Evolutionary conservation across 2,888 invertebrate species (phyloP).

Genomic region (Zygogramma bicolorata): DNA sequence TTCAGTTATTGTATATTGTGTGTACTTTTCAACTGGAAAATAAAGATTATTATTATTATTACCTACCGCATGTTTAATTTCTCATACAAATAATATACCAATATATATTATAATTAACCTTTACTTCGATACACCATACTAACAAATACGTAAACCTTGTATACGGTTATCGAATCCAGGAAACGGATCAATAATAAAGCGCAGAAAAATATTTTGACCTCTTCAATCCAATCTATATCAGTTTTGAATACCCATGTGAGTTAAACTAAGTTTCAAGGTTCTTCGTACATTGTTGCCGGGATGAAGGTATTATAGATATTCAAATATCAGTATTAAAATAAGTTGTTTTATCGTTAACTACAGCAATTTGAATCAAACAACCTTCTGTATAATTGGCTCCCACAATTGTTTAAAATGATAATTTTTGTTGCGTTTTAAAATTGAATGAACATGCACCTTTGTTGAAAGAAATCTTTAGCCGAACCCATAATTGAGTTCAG

Average conservation of each 20-base stretch:
- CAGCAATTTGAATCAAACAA: neutral
- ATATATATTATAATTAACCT: too few relatives aligned
- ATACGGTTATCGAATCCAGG: slow-evolving; percentile 12
- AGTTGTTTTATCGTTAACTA: neutral
- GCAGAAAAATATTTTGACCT: neutral
- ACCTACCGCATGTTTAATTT: too few relatives aligned
- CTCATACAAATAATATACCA: too few relatives aligned
- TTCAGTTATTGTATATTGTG: too few relatives aligned
- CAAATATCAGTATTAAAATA: neutral
- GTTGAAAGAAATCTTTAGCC: neutral
- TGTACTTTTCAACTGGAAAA: too few relatives aligned
- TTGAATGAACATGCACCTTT: neutral
- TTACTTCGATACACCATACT: neutral
- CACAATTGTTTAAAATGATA: neutral
- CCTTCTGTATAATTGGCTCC: slow-evolving; percentile 1
- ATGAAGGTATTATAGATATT: slow-evolving; percentile 6
- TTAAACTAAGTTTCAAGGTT: neutral
- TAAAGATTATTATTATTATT: too few relatives aligned
- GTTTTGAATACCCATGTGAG: neutral
- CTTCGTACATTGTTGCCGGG: neutral
- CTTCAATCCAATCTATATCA: neutral
- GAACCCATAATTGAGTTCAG: too few relatives aligned
- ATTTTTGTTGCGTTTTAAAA: neutral
- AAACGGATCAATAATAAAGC: slow-evolving; percentile 13
- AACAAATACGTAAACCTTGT: slow-evolving; percentile 8